These are phyloP conservation scores for Drosophila monieri DNA, from an alignment of 2,888 invertebrate species.

Conservation along the genomic window DNA sequence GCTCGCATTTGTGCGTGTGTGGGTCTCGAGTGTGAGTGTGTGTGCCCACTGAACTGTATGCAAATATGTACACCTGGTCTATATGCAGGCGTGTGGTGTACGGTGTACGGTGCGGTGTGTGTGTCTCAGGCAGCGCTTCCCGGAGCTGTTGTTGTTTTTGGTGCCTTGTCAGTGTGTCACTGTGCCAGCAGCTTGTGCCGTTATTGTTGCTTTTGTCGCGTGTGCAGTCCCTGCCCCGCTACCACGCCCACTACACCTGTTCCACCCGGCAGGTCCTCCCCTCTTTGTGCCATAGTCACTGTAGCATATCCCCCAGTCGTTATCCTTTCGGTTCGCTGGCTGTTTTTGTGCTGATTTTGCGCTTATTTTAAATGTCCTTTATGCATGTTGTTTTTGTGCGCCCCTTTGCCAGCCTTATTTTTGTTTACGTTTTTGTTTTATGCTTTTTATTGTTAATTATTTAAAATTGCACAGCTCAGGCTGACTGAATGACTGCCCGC, in stretches of 20 bases:
- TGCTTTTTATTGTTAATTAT: slow-evolving; percentile 53
- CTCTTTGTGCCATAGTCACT: slow-evolving; percentile 2
- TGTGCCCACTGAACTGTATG: slow-evolving; percentile 70
- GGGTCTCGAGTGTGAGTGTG: slow-evolving; percentile 13
- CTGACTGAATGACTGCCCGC: slow-evolving; percentile 32
- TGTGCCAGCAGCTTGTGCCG: slow-evolving; percentile 56
- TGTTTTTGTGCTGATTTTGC: slow-evolving; percentile 72
- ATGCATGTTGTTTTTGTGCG: slow-evolving; percentile 35
- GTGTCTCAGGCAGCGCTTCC: slow-evolving; percentile 22
- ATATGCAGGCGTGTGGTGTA: slow-evolving; percentile 35
- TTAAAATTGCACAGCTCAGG: slow-evolving; percentile 50
- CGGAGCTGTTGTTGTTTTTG: slow-evolving; percentile 35
- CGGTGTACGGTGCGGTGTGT: slow-evolving; percentile 13
- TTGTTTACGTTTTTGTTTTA: slow-evolving; percentile 42
- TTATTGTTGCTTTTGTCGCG: slow-evolving; percentile 50
- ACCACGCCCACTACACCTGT: slow-evolving; percentile 2
- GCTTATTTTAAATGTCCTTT: slow-evolving; percentile 65
- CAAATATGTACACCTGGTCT: slow-evolving; percentile 67
- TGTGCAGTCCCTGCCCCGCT: not conserved
- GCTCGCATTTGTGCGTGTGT: slow-evolving; percentile 59
- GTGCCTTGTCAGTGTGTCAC: slow-evolving; percentile 58
- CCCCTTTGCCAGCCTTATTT: slow-evolving; percentile 38
- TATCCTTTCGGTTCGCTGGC: slow-evolving; percentile 65
- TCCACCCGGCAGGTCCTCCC: not conserved
- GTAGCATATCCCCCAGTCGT: slow-evolving; percentile 37